Base-by-base conservation (phyloP, 2,797 vertebrate genomes). In the Microctenopoma stevenorrisi region DNA sequence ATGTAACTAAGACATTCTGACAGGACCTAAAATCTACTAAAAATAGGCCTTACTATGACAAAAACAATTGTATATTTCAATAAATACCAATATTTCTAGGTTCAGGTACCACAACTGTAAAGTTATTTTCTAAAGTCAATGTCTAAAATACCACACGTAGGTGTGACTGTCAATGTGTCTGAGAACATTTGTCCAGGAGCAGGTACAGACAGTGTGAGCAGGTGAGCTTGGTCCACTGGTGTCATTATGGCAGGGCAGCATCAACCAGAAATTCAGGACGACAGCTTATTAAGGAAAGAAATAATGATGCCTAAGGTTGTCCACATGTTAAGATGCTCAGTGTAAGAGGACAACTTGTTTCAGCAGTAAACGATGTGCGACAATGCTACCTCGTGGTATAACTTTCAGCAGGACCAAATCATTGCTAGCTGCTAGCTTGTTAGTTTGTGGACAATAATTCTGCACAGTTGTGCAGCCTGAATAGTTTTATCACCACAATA, bases 281-380 rank as follows among this genome's bases (percentile, higher is more conserved):
- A 53, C 76, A 37, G 49, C 76, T 76, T 83, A 81, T 80, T 76
- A 83, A 52, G 50, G 56, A 53, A 15, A 53, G 38, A 85, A 79
- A 83, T 85, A 82, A 86, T 76, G 80, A 83, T 80, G 65, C 15
- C 72, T 28, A 57, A 48, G 59, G 55, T 66, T 72, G 62, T 68
- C 54, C 68, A 66, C 76, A 67, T 55, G 28, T n/a, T 35, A 72
- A 49, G 7, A 50, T 16, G 28, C 15, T 58, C 42, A 40, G 11
- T 46, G 37, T 74, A 33, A 33, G 37, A 75, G 42, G 52, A 48
- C 55, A 46, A 30, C 42, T 55, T 22, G 25, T 71, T 76, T 65
- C 55, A 28, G 30, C 51, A 56, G 43, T 72, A 68, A 68, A 68
- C 52, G 63, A 72, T 47, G 56, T 66, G 52, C 30, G 56, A 14